phyloP scores from a whole-genome alignment of 1,140 invertebrate genomes.

The Eurytemora carolleeae region DNA sequence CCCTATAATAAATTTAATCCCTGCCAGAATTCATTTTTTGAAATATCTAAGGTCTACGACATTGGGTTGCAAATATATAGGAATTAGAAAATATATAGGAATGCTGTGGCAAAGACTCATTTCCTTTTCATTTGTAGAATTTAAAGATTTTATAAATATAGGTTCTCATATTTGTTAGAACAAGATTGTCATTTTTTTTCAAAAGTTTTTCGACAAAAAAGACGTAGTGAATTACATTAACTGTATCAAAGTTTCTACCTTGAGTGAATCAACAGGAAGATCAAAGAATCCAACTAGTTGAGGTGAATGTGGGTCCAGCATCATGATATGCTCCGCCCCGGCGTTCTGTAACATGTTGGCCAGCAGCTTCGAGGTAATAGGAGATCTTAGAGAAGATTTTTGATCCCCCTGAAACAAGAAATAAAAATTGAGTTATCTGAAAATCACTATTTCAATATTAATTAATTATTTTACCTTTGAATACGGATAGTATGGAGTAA shows the following conservation, averaged over 20 bases:
- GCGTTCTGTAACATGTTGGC: conserved; percentile 5
- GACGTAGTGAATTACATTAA: not conserved
- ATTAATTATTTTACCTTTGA: too few relatives aligned
- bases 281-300: conserved; percentile 12
- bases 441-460: too few relatives aligned
- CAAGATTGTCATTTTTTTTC: not conserved
- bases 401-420: conserved; percentile 4
- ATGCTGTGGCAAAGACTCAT: not conserved
- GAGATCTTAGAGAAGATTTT: not conserved
- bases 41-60: too few relatives aligned
- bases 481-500: conserved; percentile 5
- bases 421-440: not conserved
- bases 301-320: conserved; percentile 11
- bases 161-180: not conserved
- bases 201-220: not conserved
- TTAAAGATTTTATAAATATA: not conserved
- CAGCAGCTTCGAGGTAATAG: conserved; percentile 2
- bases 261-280: conserved; percentile 1
- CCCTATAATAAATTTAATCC: too few relatives aligned
- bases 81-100: too few relatives aligned
- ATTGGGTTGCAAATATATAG: too few relatives aligned
- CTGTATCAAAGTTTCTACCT: not conserved
- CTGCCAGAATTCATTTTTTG: too few relatives aligned
- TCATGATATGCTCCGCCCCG: conserved; percentile 9
- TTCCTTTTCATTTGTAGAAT: not conserved